Conservation (phyloP, 2,888 invertebrate genomes). For the Noctua janthe region DNA sequence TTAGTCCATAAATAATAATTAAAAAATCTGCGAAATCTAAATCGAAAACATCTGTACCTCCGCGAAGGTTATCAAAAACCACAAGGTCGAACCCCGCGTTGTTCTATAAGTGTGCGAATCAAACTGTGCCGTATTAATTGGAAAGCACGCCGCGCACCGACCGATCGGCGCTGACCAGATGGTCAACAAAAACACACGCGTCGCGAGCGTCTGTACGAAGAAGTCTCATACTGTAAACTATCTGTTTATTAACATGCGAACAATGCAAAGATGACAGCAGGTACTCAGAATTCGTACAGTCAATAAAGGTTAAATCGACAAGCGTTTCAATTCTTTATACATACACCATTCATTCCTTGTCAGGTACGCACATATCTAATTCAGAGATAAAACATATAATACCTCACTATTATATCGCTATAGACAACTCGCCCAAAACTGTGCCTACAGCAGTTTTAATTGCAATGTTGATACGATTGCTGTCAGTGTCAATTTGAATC, state of each 20-base stretch:
- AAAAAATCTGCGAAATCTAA: conserved; percentile 33
- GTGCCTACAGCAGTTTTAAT: neutral
- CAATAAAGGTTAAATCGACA: conserved; percentile 9
- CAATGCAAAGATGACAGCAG: conserved; percentile 39
- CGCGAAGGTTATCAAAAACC: conserved; percentile 32
- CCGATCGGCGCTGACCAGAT: conserved; percentile 27
- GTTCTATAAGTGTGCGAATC: conserved; percentile 59
- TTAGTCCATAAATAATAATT: conserved; percentile 10
- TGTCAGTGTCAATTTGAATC: neutral
- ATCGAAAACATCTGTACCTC: conserved; percentile 34
- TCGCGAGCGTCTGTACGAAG: conserved; percentile 25
- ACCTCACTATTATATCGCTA: neutral
- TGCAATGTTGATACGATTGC: neutral
- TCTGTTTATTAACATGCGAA: conserved; percentile 33
- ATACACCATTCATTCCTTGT: conserved; percentile 3
- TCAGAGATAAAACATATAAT: neutral
- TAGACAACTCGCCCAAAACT: neutral
- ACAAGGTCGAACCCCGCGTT: conserved; percentile 60
- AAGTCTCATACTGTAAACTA: conserved; percentile 12
- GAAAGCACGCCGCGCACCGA: conserved; percentile 15
- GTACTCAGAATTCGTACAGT: conserved; percentile 38
- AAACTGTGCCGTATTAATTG: conserved; percentile 37
- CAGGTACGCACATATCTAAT: neutral
- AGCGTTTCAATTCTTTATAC: conserved; percentile 15
- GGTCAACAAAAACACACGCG: conserved; percentile 44